These are phyloP conservation scores for Chelonoidis abingdonii DNA, from an alignment of 2,113 vertebrate species.

Conservation along the genomic window DNA sequence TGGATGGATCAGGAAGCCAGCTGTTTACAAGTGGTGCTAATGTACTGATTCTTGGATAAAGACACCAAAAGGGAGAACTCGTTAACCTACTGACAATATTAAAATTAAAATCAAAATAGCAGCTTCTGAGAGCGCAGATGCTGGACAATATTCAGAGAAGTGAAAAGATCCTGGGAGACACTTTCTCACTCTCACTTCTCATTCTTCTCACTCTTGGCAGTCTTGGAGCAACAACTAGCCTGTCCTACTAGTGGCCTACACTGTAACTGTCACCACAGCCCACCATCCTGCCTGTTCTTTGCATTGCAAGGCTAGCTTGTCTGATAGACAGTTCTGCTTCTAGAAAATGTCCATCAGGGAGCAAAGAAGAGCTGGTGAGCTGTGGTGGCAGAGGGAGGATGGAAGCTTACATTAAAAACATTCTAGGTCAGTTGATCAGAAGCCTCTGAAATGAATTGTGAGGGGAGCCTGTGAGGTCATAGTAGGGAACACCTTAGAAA, in stretches of 20 bases:
- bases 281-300: not conserved
- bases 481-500: not conserved
- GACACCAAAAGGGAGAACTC: not conserved
- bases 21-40: not conserved
- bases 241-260: not conserved
- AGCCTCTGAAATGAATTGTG: not conserved
- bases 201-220: not conserved
- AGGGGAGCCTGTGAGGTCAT: not conserved
- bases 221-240: not conserved
- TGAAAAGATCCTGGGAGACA: not conserved
- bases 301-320: not conserved
- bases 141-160: not conserved
- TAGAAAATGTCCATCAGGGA: not conserved
- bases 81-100: not conserved
- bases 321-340: not conserved
- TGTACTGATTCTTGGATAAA: not conserved
- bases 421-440: not conserved
- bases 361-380: not conserved
- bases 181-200: not conserved
- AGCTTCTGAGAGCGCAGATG: not conserved
- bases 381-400: not conserved
- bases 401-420: not conserved
- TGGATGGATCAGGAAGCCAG: not conserved
- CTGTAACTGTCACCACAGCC: not conserved
- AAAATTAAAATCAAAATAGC: slow-evolving; percentile 10